These are phyloP conservation scores for Sipha flava DNA, from an alignment of 1,140 invertebrate genomes.

Conservation along the genomic window DNA sequence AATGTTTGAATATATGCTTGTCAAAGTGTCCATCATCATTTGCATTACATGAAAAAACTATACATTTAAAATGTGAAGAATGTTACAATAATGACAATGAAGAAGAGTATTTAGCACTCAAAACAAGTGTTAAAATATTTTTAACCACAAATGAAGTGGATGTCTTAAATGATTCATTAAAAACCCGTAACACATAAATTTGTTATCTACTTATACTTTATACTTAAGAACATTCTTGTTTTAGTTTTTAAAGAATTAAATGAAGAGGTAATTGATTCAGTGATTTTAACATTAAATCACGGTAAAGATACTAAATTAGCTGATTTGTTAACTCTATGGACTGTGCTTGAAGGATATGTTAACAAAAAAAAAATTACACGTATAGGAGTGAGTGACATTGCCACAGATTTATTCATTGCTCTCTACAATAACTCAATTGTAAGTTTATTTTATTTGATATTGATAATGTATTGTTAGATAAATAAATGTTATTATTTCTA, in stretches of 20 bases:
- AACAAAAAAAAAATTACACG: constrained; percentile 57
- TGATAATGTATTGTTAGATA: neutral
- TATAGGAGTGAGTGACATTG: constrained; percentile 83
- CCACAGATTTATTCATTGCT: constrained; percentile 64
- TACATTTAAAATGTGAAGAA: constrained; percentile 22
- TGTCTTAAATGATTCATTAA: neutral
- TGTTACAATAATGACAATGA: neutral
- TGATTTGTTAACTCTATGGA: constrained; percentile 64
- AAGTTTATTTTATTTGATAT: constrained; percentile 35
- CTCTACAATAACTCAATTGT: constrained; percentile 69
- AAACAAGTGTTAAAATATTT: constrained; percentile 11
- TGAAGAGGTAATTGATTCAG: constrained; percentile 61
- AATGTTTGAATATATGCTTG: constrained; percentile 21
- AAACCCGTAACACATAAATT: neutral
- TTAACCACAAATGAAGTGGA: neutral
- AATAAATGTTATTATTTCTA: too few species aligned
- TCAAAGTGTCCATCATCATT: neutral
- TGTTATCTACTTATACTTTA: neutral
- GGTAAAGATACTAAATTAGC: constrained; percentile 43
- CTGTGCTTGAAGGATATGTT: constrained; percentile 59
- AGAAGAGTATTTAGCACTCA: constrained; percentile 8
- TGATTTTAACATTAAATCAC: constrained; percentile 57
- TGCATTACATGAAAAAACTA: neutral
- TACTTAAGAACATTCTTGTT: constrained; percentile 36
- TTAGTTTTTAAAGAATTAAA: constrained; percentile 63